These are phyloP conservation scores for Julus scanicus DNA, from an alignment of 2,888 invertebrate genomes.

Conservation along the genomic window DNA sequence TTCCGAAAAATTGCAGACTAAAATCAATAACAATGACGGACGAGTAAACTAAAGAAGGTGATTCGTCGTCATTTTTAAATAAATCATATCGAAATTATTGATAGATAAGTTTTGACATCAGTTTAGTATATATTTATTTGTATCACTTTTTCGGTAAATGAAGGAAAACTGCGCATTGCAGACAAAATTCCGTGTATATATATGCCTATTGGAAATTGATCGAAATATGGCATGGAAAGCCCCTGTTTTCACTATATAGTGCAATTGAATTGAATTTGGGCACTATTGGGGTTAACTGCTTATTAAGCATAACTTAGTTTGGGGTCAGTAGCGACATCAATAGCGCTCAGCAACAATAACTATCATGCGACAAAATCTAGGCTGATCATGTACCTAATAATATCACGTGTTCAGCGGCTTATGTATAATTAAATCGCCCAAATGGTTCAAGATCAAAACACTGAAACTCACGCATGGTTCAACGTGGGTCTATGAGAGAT, in stretches of 20 bases:
- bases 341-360: neutral
- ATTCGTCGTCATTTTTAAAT: neutral
- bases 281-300: neutral
- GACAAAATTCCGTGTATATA: neutral
- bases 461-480: neutral
- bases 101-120: too few species aligned
- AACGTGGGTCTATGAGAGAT: neutral
- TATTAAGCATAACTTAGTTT: neutral
- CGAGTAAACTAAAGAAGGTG: neutral
- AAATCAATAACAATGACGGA: constrained; percentile 31
- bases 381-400: neutral
- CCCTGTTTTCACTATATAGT: neutral
- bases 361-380: constrained; percentile 30
- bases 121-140: too few species aligned
- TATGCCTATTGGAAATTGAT: constrained; percentile 1
- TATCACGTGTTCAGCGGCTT: neutral
- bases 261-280: neutral
- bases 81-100: neutral
- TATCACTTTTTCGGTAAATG: too few species aligned
- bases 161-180: neutral
- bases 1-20: neutral
- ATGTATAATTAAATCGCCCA: constrained; percentile 28
- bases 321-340: constrained; percentile 27
- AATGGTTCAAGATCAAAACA: constrained; percentile 23
- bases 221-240: neutral